phyloP scores from a whole-genome alignment of 2,113 vertebrate genomes.

The Baryphthengus martii region DNA sequence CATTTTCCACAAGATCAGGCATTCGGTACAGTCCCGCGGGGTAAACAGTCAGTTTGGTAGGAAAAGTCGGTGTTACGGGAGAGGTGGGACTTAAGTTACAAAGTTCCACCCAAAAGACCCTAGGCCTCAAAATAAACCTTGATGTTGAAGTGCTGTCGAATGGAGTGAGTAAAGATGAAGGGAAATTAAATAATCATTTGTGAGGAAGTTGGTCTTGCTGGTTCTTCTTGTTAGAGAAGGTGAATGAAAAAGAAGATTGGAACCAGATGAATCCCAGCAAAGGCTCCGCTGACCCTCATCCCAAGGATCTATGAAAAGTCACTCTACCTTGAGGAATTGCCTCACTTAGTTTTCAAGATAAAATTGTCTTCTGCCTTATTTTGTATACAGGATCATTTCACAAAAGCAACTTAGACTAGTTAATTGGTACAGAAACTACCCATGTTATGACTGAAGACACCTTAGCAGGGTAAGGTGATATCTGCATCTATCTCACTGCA shows the following conservation, averaged over 20 bases:
- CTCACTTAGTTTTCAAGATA: neutral
- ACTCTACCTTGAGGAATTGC: neutral
- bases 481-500: neutral
- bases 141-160: neutral
- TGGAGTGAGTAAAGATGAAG: neutral
- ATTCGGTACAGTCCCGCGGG: accelerated
- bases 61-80: accelerated
- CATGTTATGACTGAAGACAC: neutral
- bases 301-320: neutral
- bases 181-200: neutral
- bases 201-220: neutral
- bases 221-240: neutral
- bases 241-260: neutral
- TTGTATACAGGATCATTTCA: neutral
- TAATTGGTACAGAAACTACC: neutral
- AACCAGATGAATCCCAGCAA: neutral
- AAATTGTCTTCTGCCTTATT: neutral
- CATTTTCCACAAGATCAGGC: neutral
- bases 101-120: neutral
- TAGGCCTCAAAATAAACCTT: neutral
- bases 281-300: neutral
- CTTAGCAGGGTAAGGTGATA: neutral
- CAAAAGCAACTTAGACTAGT: neutral
- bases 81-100: neutral
- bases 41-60: neutral